These are phyloP conservation scores for Archips crataeganus DNA, from an alignment of 2,888 invertebrate species.

Conservation along the genomic window DNA sequence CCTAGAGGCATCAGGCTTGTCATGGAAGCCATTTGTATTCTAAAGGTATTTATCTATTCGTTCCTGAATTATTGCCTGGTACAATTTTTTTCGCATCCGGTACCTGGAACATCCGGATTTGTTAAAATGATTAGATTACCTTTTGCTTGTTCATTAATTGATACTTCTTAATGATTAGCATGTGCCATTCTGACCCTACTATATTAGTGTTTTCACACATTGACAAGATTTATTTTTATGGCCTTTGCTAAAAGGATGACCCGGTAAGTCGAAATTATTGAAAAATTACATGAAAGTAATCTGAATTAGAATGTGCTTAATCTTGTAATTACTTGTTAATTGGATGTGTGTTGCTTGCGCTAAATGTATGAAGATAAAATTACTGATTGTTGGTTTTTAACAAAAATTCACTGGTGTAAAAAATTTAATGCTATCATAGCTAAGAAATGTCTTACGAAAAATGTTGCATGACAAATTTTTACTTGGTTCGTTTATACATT, in stretches of 20 bases:
- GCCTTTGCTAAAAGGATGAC: constrained; percentile 34
- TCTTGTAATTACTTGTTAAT: constrained; percentile 25
- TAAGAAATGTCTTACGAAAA: not conserved
- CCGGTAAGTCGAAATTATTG: constrained; percentile 36
- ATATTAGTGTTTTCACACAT: not conserved
- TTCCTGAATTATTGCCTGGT: not conserved
- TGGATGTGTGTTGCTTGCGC: not conserved
- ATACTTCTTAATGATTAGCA: not conserved
- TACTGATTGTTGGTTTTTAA: no score
- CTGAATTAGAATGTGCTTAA: not conserved
- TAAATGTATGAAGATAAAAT: not conserved
- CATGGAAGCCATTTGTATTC: constrained; percentile 98
- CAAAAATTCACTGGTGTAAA: not conserved
- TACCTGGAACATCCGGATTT: not conserved
- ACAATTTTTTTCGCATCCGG: not conserved
- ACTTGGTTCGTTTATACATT: constrained; percentile 7
- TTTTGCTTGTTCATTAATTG: not conserved
- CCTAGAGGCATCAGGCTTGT: constrained; percentile 95
- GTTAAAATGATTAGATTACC: not conserved
- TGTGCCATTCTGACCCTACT: not conserved
- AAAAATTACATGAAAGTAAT: not conserved
- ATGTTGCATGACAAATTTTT: not conserved
- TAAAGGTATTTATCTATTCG: constrained; percentile 86
- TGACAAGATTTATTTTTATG: constrained; percentile 14
- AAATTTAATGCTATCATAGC: no score